A percentile compares a stretch with the other conserved stretches of the same genome.
phyloP scores from a whole-genome alignment of 2,888 invertebrate genomes.

The Hyles lineata region DNA sequence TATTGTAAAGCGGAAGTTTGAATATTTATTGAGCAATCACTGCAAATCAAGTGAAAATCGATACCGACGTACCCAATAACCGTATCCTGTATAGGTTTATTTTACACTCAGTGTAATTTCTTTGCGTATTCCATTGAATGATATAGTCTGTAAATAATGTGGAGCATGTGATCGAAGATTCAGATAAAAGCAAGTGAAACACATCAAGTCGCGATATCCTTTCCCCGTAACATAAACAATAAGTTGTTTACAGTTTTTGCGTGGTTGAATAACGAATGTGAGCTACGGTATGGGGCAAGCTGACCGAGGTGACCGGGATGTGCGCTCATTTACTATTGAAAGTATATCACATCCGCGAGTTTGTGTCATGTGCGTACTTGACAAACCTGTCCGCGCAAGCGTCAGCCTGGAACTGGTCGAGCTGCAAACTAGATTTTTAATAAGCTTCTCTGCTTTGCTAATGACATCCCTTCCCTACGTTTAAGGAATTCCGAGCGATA shows the following conservation, averaged over 20 bases:
- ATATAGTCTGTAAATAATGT: neutral
- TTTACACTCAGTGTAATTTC: neutral
- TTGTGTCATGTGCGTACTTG: slow-evolving; percentile 72
- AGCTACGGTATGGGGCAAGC: slow-evolving; percentile 32
- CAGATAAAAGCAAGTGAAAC: neutral
- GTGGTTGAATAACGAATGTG: slow-evolving; percentile 9
- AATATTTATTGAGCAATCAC: neutral
- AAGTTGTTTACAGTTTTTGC: slow-evolving; percentile 12
- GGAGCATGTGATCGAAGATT: neutral
- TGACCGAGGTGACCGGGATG: slow-evolving; percentile 58
- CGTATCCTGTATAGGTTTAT: neutral
- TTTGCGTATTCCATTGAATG: neutral
- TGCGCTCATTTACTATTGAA: slow-evolving; percentile 74
- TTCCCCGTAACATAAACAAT: neutral
- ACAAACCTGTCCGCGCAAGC: slow-evolving; percentile 72
- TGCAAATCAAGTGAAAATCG: neutral
- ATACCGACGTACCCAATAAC: neutral
- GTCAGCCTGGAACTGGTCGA: slow-evolving; percentile 73
- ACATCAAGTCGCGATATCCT: neutral
- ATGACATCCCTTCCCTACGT: slow-evolving; percentile 58
- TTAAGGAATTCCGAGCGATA: slow-evolving; percentile 48
- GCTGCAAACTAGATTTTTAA: slow-evolving; percentile 69
- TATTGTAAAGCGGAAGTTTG: neutral
- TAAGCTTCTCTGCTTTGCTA: slow-evolving; percentile 66
- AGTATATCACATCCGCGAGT: slow-evolving; percentile 82